Evolutionary conservation across 2,797 vertebrate genomes (phyloP).

Genomic region (Squalus acanthias): DNA sequence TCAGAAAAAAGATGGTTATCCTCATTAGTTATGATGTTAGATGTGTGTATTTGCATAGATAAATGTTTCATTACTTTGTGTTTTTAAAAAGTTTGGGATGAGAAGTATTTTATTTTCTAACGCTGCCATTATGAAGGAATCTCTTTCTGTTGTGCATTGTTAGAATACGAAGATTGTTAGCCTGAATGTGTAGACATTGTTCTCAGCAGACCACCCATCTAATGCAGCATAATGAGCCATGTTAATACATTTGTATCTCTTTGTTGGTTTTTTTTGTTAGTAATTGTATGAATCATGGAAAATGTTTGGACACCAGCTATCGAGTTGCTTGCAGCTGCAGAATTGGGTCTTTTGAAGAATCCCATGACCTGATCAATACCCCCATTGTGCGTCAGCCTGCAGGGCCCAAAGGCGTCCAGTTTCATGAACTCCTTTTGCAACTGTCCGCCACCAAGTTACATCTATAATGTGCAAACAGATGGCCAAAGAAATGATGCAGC

Average conservation of each 20-base stretch:
- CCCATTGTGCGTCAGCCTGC: constrained; percentile 11
- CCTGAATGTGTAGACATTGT: constrained; percentile 12
- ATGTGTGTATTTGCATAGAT: not conserved
- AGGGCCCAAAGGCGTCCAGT: constrained; percentile 4
- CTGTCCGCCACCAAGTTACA: not conserved
- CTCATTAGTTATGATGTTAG: not conserved
- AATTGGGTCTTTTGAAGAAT: constrained; percentile 33
- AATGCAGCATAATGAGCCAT: constrained; percentile 32
- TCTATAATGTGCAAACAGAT: constrained; percentile 9
- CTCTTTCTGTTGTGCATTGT: not conserved
- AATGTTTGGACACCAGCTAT: constrained; percentile 10
- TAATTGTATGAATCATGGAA: constrained; percentile 34
- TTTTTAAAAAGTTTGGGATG: not conserved
- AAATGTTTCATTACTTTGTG: not conserved
- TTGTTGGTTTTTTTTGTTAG: constrained; percentile 22
- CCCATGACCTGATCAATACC: constrained; percentile 25
- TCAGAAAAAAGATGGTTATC: not conserved
- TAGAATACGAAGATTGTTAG: not conserved
- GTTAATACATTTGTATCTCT: constrained; percentile 11
- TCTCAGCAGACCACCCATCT: constrained; percentile 32
- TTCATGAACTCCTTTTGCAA: not conserved
- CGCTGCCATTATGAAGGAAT: not conserved
- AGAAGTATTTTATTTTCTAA: not conserved
- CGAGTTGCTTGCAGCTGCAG: constrained; percentile 28
- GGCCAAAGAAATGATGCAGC: constrained; percentile 6